phyloP scores from a whole-genome alignment of 2,888 invertebrate genomes.

The Limnephilus auricula region DNA sequence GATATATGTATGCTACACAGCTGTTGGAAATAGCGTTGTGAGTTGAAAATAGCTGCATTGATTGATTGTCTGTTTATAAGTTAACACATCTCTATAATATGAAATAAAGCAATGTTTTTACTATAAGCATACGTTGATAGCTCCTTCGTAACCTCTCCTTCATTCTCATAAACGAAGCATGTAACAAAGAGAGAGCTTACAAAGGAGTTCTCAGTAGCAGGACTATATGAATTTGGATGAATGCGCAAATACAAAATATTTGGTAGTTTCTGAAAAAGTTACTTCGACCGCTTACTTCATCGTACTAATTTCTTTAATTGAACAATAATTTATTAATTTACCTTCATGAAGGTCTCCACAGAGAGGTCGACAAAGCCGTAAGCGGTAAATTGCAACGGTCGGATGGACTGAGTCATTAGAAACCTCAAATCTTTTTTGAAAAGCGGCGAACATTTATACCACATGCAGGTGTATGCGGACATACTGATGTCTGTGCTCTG shows the following conservation, averaged over 20 bases:
- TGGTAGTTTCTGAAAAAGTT: background rate
- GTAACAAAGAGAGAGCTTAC: background rate
- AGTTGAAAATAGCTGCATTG: too few relatives aligned
- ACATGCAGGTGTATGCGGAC: slow-evolving; percentile 74
- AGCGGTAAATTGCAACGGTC: slow-evolving; percentile 72
- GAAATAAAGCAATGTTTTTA: background rate
- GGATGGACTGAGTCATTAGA: slow-evolving; percentile 72
- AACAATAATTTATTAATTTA: slow-evolving; percentile 68
- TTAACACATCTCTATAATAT: background rate
- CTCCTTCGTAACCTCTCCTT: background rate
- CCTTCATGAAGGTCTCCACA: slow-evolving; percentile 76
- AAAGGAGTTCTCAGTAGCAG: background rate
- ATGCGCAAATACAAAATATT: background rate
- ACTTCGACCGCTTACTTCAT: background rate
- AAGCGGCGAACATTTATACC: slow-evolving; percentile 72
- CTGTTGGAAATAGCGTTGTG: background rate
- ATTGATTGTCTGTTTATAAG: background rate
- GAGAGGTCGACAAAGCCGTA: slow-evolving; percentile 77
- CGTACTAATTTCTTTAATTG: background rate
- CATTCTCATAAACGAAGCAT: background rate
- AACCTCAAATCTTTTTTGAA: slow-evolving; percentile 73
- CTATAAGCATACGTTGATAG: background rate
- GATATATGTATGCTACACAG: background rate
- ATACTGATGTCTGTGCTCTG: slow-evolving; percentile 73
- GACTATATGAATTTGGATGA: background rate